A percentile compares a stretch with the other conserved stretches of the same genome.
These are phyloP conservation scores for Ennomos erosarius DNA, from an alignment of 2,888 invertebrate species.

Conservation along the genomic window DNA sequence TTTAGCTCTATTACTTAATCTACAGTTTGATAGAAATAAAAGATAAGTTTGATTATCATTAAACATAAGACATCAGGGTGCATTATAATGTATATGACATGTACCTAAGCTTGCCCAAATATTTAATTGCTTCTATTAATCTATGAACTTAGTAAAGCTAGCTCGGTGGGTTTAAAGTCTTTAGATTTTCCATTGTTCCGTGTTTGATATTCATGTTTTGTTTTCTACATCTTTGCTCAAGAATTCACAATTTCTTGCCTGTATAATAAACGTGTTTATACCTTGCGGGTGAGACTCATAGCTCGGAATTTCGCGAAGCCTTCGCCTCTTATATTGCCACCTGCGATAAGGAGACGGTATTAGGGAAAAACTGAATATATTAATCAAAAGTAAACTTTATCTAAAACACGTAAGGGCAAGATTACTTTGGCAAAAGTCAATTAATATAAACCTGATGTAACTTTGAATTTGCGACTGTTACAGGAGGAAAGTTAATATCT, in stretches of 20 bases:
- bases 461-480: constrained; percentile 60
- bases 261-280: constrained; percentile 56
- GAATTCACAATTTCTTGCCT: constrained; percentile 48
- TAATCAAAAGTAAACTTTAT: constrained; percentile 46
- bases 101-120: no score
- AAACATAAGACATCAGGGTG: no score
- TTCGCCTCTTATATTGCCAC: constrained; percentile 61
- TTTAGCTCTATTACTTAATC: no score
- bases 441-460: constrained; percentile 55
- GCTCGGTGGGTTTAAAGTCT: constrained; percentile 17
- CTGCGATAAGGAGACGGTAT: constrained; percentile 65
- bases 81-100: no score
- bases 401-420: constrained; percentile 27
- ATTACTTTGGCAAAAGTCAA: constrained; percentile 40
- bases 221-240: constrained; percentile 37
- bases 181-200: constrained; percentile 36
- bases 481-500: constrained; percentile 51
- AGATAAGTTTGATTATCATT: no score
- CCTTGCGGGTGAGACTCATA: constrained; percentile 40
- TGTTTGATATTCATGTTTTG: constrained; percentile 40
- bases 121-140: no score
- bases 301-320: constrained; percentile 62
- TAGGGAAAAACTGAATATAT: constrained; percentile 42
- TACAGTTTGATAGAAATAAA: no score
- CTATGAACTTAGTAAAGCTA: no score